Conservation (phyloP, 1,140 invertebrate species). For the Drosophila persimilis region DNA sequence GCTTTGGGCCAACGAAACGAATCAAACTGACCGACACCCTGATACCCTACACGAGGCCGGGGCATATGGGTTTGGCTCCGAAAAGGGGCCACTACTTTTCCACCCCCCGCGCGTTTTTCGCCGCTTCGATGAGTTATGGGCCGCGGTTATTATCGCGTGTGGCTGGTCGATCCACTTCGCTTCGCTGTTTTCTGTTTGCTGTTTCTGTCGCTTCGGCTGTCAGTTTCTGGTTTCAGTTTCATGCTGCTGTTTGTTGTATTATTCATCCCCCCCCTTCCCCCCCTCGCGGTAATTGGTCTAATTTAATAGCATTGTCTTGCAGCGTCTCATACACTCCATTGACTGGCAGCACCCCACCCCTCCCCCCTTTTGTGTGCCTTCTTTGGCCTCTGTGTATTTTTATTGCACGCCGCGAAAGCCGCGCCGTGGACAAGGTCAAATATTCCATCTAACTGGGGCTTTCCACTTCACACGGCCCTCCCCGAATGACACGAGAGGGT, state of each 20-base stretch:
- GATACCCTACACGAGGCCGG: slow-evolving; percentile 2
- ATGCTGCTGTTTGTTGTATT: slow-evolving; percentile 23
- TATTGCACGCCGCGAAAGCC: slow-evolving; percentile 27
- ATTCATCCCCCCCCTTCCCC: slow-evolving; percentile 23
- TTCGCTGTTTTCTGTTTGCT: slow-evolving; percentile 11
- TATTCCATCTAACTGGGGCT: slow-evolving; percentile 41
- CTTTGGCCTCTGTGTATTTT: slow-evolving; percentile 20
- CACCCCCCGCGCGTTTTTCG: not conserved
- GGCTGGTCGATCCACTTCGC: slow-evolving; percentile 9
- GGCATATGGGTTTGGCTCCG: slow-evolving; percentile 4
- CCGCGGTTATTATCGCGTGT: slow-evolving; percentile 29
- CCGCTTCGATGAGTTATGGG: not conserved
- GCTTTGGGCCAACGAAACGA: slow-evolving; percentile 27
- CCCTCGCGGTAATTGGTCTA: too few species aligned
- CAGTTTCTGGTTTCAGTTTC: slow-evolving; percentile 15
- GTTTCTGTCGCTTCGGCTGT: slow-evolving; percentile 38
- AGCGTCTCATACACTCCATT: slow-evolving; percentile 27
- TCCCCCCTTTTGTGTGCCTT: not conserved
- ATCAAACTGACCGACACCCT: not conserved
- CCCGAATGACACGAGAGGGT: too few species aligned
- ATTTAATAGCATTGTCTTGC: too few species aligned
- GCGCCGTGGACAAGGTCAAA: slow-evolving; percentile 50
- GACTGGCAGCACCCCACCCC: slow-evolving; percentile 8
- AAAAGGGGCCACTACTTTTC: not conserved
- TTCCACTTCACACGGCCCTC: slow-evolving; percentile 5